Percentiles rank a stretch among this genome's conserved stretches.
Conservation (phyloP, 2,888 invertebrate genomes). For the Hydrotaea diabolus region DNA sequence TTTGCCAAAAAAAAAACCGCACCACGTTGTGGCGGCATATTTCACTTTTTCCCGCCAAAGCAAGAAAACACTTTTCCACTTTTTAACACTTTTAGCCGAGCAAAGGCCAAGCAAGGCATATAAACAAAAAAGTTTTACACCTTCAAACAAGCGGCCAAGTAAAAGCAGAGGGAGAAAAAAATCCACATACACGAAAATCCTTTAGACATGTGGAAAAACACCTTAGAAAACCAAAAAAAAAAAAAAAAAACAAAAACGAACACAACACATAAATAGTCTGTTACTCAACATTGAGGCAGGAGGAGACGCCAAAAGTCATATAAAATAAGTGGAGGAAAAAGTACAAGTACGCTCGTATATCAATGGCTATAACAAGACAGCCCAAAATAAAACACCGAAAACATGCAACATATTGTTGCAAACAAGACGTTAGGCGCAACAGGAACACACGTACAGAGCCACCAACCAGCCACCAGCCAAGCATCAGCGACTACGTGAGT, state of each 20-base stretch:
- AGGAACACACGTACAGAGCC: not conserved
- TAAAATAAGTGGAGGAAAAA: not conserved
- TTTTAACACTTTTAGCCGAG: slow-evolving; percentile 5
- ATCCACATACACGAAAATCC: slow-evolving; percentile 1
- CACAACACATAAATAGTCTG: slow-evolving; percentile 28
- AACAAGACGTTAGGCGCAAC: not conserved
- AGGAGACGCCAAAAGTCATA: not conserved
- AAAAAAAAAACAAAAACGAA: not conserved
- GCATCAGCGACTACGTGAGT: not conserved
- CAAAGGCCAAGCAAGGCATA: not conserved
- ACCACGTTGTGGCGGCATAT: not conserved
- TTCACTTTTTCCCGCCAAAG: slow-evolving; percentile 3
- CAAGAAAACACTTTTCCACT: slow-evolving; percentile 21
- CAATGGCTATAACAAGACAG: slow-evolving; percentile 35
- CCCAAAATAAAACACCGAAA: slow-evolving; percentile 33
- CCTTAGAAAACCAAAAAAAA: not conserved
- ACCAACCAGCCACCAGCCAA: not conserved
- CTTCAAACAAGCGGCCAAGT: slow-evolving; percentile 1
- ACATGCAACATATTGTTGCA: slow-evolving; percentile 39
- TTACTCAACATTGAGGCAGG: slow-evolving; percentile 13
- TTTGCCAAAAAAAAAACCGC: not conserved
- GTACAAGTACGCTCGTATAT: slow-evolving; percentile 32
- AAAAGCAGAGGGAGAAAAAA: not conserved
- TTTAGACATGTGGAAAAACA: slow-evolving; percentile 40
- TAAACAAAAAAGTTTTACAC: slow-evolving; percentile 12